Evolutionary conservation across 35 echinoderm and acorn worm species (phyloP).

Genomic region (Patiria miniata): DNA sequence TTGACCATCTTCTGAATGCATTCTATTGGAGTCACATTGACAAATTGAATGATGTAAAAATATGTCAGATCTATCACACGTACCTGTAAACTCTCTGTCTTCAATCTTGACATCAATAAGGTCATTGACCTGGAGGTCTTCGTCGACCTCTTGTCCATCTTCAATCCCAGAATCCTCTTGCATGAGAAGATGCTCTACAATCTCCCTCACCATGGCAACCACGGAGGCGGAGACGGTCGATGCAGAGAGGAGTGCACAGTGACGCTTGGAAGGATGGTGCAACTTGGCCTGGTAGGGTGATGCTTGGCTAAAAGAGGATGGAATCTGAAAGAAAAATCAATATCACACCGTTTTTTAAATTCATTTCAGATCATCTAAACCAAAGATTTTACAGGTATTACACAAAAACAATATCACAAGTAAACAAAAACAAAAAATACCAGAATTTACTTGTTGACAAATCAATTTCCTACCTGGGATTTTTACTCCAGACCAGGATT

Average conservation of each 20-base stretch:
- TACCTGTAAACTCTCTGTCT: slow-evolving; percentile 38
- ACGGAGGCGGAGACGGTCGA: slow-evolving; percentile 38
- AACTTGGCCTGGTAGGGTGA: slow-evolving; percentile 46
- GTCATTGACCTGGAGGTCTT: background rate
- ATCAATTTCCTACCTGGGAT: slow-evolving; percentile 53
- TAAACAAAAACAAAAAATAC: too few species aligned
- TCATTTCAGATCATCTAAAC: too few species aligned
- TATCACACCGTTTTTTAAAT: too few species aligned
- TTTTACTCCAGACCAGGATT: slow-evolving; percentile 65
- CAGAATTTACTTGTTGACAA: too few species aligned
- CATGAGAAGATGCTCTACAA: slow-evolving; percentile 73
- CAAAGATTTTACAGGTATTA: too few species aligned
- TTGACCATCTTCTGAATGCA: too few species aligned
- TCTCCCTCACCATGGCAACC: slow-evolving; percentile 78
- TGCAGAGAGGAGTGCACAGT: slow-evolving; percentile 61
- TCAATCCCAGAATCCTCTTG: slow-evolving; percentile 51
- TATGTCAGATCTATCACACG: too few species aligned
- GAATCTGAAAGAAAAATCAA: slow-evolving; percentile 47
- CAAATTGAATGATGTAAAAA: too few species aligned
- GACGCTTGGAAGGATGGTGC: slow-evolving; percentile 59
- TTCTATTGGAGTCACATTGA: too few species aligned
- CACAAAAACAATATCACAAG: too few species aligned
- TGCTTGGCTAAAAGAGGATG: slow-evolving; percentile 68
- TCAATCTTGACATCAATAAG: slow-evolving; percentile 30
- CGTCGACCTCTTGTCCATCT: background rate